Evolutionary conservation across 2,888 invertebrate species (phyloP).

Genomic region (Conomelus anceps): DNA sequence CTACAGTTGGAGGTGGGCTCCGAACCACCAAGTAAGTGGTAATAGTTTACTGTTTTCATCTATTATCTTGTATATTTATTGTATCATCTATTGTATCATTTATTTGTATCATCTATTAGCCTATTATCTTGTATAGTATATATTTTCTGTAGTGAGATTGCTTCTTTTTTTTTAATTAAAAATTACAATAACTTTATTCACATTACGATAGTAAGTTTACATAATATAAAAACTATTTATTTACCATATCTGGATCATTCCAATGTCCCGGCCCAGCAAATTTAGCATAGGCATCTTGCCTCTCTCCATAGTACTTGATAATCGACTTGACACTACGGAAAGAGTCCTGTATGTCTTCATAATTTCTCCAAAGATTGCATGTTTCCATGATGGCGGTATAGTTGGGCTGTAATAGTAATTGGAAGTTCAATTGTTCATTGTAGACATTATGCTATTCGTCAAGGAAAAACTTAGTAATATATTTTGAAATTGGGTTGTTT

Average conservation of each 20-base stretch:
- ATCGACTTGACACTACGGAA: constrained; percentile 53
- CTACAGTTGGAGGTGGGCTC: no score
- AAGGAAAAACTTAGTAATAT: background rate
- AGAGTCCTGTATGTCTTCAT: constrained; percentile 59
- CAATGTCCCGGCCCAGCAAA: constrained; percentile 62
- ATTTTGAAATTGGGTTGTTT: background rate
- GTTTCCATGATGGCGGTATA: constrained; percentile 50
- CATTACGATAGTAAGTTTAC: no score
- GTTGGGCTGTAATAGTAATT: constrained; percentile 47
- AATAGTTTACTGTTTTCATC: no score
- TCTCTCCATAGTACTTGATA: constrained; percentile 55
- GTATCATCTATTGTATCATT: no score
- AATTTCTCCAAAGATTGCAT: constrained; percentile 65
- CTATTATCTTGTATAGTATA: no score
- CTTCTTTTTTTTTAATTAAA: background rate
- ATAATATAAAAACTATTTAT: background rate
- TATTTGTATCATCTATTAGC: no score
- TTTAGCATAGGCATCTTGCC: constrained; percentile 52
- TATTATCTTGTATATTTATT: no score
- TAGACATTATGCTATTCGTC: constrained; percentile 22
- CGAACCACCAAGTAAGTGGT: no score
- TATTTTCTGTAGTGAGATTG: no score
- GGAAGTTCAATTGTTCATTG: background rate
- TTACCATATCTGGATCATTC: constrained; percentile 70
- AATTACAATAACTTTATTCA: background rate